These are phyloP conservation scores for Drosophila stalkeri DNA, from an alignment of 2,888 invertebrate species.

Conservation along the genomic window DNA sequence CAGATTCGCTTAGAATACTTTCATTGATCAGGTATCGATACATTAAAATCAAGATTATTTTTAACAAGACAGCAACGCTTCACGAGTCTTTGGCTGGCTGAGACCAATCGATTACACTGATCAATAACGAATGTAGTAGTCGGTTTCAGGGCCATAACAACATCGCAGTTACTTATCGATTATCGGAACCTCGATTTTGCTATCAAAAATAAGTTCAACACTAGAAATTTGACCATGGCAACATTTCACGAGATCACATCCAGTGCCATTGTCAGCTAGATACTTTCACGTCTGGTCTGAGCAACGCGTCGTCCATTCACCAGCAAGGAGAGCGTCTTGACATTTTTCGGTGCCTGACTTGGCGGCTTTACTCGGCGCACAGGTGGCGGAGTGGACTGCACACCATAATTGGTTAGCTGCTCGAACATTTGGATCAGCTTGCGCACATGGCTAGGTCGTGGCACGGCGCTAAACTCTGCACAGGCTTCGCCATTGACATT, in stretches of 20 bases:
- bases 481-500: not conserved
- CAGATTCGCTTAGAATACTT: not conserved
- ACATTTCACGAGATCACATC: not conserved
- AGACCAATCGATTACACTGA: not conserved
- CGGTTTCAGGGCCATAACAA: not conserved
- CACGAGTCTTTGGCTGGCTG: not conserved
- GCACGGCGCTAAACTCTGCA: not conserved
- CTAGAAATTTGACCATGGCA: not conserved
- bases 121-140: not conserved
- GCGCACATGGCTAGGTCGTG: slow-evolving; percentile 19
- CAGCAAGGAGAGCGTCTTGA: slow-evolving; percentile 22
- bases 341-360: not conserved
- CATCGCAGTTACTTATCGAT: not conserved
- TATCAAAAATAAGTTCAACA: not conserved
- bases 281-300: not conserved
- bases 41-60: no score
- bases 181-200: not conserved
- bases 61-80: not conserved
- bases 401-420: not conserved
- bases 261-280: not conserved
- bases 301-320: slow-evolving; percentile 38
- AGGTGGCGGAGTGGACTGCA: no score
- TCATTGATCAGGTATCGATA: not conserved
- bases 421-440: slow-evolving; percentile 39
- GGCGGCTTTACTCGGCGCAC: not conserved